phyloP scores from a whole-genome alignment of 2,797 vertebrate genomes.

The Scyliorhinus canicula region DNA sequence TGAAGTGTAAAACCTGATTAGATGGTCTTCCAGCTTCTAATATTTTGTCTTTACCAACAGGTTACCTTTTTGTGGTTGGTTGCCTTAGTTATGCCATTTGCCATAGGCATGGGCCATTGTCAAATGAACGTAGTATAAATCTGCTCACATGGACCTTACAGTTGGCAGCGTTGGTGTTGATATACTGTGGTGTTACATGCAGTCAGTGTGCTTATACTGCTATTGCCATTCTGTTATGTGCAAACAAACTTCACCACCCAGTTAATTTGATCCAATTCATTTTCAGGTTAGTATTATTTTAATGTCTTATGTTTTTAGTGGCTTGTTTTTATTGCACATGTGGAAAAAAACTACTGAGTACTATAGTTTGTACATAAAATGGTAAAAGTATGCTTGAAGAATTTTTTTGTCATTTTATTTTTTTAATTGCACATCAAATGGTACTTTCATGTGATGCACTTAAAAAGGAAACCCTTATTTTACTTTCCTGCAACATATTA shows the following conservation, averaged over 20 bases:
- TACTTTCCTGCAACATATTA: background rate
- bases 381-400: background rate
- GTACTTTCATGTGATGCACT: background rate
- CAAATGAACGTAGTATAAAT: slow-evolving; percentile 48
- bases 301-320: background rate
- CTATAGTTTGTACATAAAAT: background rate
- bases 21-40: background rate
- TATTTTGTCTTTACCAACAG: slow-evolving; percentile 47
- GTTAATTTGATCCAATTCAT: slow-evolving; percentile 43
- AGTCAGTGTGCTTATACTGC: slow-evolving; percentile 53
- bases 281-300: slow-evolving; percentile 51
- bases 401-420: background rate
- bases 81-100: slow-evolving; percentile 58
- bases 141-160: slow-evolving; percentile 56
- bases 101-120: slow-evolving; percentile 59
- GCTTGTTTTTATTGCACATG: background rate
- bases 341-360: background rate
- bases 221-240: slow-evolving; percentile 50
- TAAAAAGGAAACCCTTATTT: background rate
- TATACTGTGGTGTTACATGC: slow-evolving; percentile 57
- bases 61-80: slow-evolving; percentile 56
- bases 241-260: slow-evolving; percentile 48
- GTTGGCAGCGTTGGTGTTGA: slow-evolving; percentile 53
- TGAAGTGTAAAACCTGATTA: background rate
- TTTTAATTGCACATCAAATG: background rate